Evolutionary conservation across 1,140 invertebrate genomes (phyloP).

Genomic region (Mamestra configurata): DNA sequence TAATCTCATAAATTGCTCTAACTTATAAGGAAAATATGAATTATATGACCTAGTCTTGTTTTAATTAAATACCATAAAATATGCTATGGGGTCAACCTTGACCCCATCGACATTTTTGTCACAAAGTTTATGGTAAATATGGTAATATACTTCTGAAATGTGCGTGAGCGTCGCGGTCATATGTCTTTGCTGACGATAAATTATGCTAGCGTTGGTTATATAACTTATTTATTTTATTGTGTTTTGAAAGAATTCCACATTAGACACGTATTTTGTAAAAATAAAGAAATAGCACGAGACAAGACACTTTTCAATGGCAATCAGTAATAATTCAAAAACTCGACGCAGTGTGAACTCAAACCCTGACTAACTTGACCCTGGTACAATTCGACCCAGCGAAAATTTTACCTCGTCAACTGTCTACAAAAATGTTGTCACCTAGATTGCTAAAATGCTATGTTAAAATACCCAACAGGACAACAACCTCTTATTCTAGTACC

Average conservation of each 20-base stretch:
- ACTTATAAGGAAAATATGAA: background rate
- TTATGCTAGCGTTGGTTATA: conserved; percentile 5
- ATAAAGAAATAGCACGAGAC: too few species aligned
- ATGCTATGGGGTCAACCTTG: conserved; percentile 1
- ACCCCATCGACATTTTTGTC: conserved; percentile 21
- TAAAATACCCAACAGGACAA: background rate
- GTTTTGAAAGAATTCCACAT: conserved; percentile 11
- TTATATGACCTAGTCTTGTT: conserved; percentile 13
- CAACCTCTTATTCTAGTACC: background rate
- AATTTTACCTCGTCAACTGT: too few species aligned
- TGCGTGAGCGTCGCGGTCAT: conserved; percentile 21
- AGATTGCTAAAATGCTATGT: too few species aligned
- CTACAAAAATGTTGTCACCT: too few species aligned
- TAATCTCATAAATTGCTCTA: background rate
- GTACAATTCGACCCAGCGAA: too few species aligned
- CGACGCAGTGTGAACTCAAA: too few species aligned
- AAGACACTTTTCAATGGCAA: too few species aligned
- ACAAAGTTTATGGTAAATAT: conserved; percentile 20
- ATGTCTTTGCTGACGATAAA: background rate
- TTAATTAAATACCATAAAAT: conserved; percentile 34
- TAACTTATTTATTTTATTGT: conserved; percentile 21
- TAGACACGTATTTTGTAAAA: background rate
- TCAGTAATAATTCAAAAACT: too few species aligned
- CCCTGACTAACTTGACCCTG: too few species aligned
- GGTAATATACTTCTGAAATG: background rate